Conservation (phyloP, 2,888 invertebrate genomes). For the Idaea straminata region DNA sequence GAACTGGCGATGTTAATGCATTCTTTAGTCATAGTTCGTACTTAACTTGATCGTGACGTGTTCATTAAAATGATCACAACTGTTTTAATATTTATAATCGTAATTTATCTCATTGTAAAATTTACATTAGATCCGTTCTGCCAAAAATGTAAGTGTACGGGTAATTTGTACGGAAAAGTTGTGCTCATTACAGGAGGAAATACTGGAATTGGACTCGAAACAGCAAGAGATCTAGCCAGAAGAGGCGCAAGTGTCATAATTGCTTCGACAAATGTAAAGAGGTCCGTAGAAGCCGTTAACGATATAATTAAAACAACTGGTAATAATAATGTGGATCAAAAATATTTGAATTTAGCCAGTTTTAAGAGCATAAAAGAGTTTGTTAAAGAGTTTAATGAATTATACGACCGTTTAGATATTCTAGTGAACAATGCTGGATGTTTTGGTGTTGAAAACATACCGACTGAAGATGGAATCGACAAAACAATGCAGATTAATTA, state of each 20-base stretch:
- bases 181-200: conserved; percentile 90
- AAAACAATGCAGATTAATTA: conserved; percentile 84
- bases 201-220: conserved; percentile 90
- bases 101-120: neutral
- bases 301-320: conserved; percentile 85
- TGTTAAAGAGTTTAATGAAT: conserved; percentile 78
- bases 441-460: conserved; percentile 46
- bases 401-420: conserved; percentile 77
- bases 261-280: conserved; percentile 87
- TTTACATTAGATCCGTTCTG: neutral
- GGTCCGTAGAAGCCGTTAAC: conserved; percentile 84
- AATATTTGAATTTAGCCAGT: conserved; percentile 71
- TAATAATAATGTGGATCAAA: conserved; percentile 84
- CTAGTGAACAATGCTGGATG: conserved; percentile 83
- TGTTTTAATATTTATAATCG: neutral
- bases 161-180: conserved; percentile 75
- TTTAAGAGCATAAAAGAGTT: conserved; percentile 79
- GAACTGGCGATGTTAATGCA: neutral
- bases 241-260: conserved; percentile 85
- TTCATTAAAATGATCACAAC: neutral
- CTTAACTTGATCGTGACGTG: neutral
- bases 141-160: conserved; percentile 46
- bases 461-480: conserved; percentile 82
- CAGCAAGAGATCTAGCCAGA: conserved; percentile 84
- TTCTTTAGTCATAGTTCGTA: neutral